A percentile compares a stretch with the other conserved stretches of the same genome.
Evolutionary conservation across 2,113 vertebrate species (phyloP).

Genomic region (Guaruba guarouba): DNA sequence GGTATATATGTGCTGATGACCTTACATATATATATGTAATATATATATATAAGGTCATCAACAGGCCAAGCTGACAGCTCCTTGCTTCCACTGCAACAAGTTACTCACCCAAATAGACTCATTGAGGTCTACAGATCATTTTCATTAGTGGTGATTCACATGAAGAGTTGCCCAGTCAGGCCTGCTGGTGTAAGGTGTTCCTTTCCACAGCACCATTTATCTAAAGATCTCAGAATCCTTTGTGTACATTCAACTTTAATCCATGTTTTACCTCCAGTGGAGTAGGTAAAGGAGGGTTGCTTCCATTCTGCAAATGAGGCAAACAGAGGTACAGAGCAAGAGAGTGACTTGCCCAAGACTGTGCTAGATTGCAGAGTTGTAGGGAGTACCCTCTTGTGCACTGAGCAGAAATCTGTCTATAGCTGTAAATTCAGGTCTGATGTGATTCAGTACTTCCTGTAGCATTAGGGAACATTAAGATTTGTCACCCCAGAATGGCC

Average conservation of each 20-base stretch:
- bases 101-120: background rate
- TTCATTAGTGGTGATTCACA: conserved; percentile 31
- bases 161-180: background rate
- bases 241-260: background rate
- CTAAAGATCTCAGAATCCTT: background rate
- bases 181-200: background rate
- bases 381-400: background rate
- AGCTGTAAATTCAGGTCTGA: background rate
- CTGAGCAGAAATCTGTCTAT: background rate
- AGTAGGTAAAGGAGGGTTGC: background rate
- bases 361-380: background rate
- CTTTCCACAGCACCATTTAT: background rate
- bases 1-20: background rate
- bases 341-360: background rate
- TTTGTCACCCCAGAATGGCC: background rate
- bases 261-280: background rate
- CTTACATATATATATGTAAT: background rate
- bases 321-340: background rate
- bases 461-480: background rate
- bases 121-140: background rate
- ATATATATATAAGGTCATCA: background rate
- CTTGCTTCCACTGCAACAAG: background rate
- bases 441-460: conserved; percentile 4
- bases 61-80: background rate
- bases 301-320: background rate